Base-by-base conservation (phyloP, 2,113 vertebrate species). In the Abramis brama region DNA sequence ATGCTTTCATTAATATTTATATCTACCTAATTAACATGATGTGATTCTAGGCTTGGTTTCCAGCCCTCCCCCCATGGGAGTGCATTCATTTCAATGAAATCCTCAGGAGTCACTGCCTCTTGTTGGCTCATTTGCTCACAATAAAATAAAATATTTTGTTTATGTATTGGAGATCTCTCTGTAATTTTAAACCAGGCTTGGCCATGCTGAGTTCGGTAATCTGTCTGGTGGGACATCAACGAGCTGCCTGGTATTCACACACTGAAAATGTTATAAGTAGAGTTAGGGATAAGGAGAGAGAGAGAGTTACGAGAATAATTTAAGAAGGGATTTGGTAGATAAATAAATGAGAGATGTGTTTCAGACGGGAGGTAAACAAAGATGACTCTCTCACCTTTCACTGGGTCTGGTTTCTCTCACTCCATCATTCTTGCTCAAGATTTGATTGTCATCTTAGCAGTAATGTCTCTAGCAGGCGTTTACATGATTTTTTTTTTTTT, bases 251-350 rank as follows among this genome's bases (percentile, higher is more conserved):
- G 10, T 27, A 23, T 80, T n/a, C 27, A 45, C 19, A 70, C 83
- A 81, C 10, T 1, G 10, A 52, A 52, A 66, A 60, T 23, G 39
- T 43, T 55, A 19, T 47, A 13, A 19, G 33, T 25, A 59, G 25
- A 50, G 21, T 10, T 27, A 25, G 27, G 60, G 62, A 62, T 10
- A 19, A 45, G 52, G 45, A 27, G 76, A 73, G 57, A 27, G 76
- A 71, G 50, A 64, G n/a, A 77, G 73, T 79, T 64, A n/a, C n/a
- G 45, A 43, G 47, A 57, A 77, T 62, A 25, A 64, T 81, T 78
- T 78, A 71, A 76, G 19, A 86, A 86, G 57, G 64, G 87, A 85
- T 87, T 89, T 85, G 43, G 55, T 7, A 47, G 60, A 79, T 84
- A 82, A 66, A 84, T 77, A 81, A 89, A 86, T 79, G 50, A 66